These are phyloP conservation scores for Tetrax tetrax DNA, from an alignment of 2,113 vertebrate genomes.

Conservation along the genomic window DNA sequence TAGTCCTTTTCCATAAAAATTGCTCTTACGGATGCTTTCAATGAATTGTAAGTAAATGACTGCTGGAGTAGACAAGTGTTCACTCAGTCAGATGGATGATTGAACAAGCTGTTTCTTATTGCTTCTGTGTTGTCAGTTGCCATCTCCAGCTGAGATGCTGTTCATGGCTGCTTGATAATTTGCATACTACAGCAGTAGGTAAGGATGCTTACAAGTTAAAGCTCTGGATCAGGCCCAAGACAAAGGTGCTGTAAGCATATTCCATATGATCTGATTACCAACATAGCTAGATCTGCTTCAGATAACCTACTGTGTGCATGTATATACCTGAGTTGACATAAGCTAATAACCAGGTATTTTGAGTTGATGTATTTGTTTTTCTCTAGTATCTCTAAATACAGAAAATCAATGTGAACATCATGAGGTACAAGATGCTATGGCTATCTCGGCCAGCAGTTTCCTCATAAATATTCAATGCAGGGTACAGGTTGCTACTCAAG, in stretches of 20 bases:
- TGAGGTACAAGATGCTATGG: not conserved
- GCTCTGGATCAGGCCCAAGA: not conserved
- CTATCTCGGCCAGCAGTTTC: not conserved
- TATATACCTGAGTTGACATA: not conserved
- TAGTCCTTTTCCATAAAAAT: not conserved
- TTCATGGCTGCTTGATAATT: not conserved
- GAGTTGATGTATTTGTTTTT: not conserved
- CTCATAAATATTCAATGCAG: not conserved
- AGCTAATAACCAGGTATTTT: not conserved
- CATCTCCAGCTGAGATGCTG: not conserved
- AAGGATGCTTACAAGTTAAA: not conserved
- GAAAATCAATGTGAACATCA: not conserved
- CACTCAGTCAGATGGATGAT: not conserved
- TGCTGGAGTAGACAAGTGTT: not conserved
- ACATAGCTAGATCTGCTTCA: not conserved
- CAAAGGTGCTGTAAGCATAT: not conserved
- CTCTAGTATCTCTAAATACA: not conserved
- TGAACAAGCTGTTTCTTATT: conserved; percentile 18
- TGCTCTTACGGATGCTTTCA: not conserved
- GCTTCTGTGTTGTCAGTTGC: not conserved
- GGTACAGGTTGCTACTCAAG: not conserved
- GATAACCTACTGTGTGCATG: not conserved
- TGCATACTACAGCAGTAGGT: not conserved
- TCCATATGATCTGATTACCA: not conserved
- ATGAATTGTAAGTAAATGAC: not conserved